phyloP scores from a whole-genome alignment of 1,140 invertebrate genomes.

The Nasonia giraulti region DNA sequence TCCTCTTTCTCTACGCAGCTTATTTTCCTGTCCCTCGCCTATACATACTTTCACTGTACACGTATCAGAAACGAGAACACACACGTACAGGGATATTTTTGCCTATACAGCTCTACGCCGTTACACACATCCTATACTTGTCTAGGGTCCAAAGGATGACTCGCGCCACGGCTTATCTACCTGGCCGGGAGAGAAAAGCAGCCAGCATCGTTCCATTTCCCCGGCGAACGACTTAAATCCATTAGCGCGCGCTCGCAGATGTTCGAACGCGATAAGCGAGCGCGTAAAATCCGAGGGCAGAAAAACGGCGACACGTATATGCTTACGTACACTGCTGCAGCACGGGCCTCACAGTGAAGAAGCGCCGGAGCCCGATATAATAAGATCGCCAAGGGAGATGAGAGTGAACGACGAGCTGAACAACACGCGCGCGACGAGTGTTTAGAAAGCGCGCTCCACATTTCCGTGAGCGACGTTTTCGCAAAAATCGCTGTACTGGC shows the following conservation, averaged over 20 bases:
- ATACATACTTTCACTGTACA: constrained; percentile 23
- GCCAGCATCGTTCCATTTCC: constrained; percentile 38
- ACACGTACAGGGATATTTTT: neutral
- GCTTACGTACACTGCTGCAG: no score
- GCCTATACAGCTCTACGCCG: neutral
- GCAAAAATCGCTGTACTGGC: neutral
- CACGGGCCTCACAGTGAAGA: neutral
- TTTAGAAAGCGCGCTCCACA: constrained; percentile 45
- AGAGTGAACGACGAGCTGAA: no score
- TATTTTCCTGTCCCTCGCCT: neutral
- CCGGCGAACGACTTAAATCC: constrained; percentile 47
- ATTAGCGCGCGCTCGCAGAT: constrained; percentile 43
- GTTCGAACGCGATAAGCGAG: neutral
- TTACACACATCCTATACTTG: neutral
- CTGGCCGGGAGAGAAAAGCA: neutral
- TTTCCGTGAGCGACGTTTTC: neutral
- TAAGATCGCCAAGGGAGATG: constrained; percentile 42
- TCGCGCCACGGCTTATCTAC: constrained; percentile 25
- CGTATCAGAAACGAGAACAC: no score
- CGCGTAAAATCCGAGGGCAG: neutral
- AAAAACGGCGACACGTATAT: constrained; percentile 14
- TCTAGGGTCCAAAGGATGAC: neutral
- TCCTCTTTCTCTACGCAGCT: neutral
- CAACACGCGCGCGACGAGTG: neutral
- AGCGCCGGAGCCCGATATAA: constrained; percentile 8